Evolutionary conservation across 1,140 invertebrate genomes (phyloP).

Genomic region (Drosophila rhopaloa): DNA sequence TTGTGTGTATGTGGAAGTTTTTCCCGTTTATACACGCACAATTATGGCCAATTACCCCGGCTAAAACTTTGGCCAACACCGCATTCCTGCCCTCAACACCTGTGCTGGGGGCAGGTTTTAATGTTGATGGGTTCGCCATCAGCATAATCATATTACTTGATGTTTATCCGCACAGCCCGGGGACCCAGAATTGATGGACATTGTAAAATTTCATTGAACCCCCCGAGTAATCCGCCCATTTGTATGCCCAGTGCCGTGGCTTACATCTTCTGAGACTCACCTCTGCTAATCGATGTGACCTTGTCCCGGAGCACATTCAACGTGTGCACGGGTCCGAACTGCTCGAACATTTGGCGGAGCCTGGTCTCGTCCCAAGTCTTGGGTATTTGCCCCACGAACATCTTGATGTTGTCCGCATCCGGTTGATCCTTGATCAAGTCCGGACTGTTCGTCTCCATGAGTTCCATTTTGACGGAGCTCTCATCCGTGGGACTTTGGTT

Average conservation of each 20-base stretch:
- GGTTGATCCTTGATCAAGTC: slow-evolving; percentile 88
- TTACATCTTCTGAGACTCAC: slow-evolving; percentile 86
- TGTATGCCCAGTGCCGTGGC: slow-evolving; percentile 50
- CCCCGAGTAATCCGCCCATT: slow-evolving; percentile 60
- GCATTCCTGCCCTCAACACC: slow-evolving; percentile 38
- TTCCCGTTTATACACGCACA: slow-evolving; percentile 62
- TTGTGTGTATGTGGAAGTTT: slow-evolving; percentile 52
- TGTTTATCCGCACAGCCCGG: slow-evolving; percentile 30
- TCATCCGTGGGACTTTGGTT: slow-evolving; percentile 33
- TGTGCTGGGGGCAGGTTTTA: slow-evolving; percentile 50
- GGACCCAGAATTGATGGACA: slow-evolving; percentile 58
- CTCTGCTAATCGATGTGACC: slow-evolving; percentile 97
- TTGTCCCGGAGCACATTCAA: slow-evolving; percentile 99
- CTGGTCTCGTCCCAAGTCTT: slow-evolving; percentile 98
- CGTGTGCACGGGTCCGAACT: slow-evolving; percentile 97
- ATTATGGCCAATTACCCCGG: slow-evolving; percentile 60
- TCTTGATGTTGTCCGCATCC: slow-evolving; percentile 99
- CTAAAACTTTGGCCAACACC: slow-evolving; percentile 41
- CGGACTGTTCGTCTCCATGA: slow-evolving; percentile 32
- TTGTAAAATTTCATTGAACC: slow-evolving; percentile 75
- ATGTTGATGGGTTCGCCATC: slow-evolving; percentile 59
- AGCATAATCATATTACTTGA: slow-evolving; percentile 78
- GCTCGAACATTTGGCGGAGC: slow-evolving; percentile 96
- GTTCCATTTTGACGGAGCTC: slow-evolving; percentile 32
- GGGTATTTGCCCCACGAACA: slow-evolving; percentile 99